Percentiles rank a stretch among this genome's conserved stretches.
These are phyloP conservation scores for Mus musculus DNA, from an alignment of 2,113 vertebrate species.

Conservation along the genomic window GRCm39 chr13:78651001-78651500, in stretches of 20 bases:
- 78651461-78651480: background rate
- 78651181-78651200: background rate
- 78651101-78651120: background rate
- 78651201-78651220: slow-evolving; percentile 46
- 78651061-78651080: background rate
- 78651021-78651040: background rate
- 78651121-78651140: background rate
- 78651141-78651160: background rate
- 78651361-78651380: background rate
- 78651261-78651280: slow-evolving; percentile 32
- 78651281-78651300: background rate
- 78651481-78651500: background rate
- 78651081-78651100: background rate
- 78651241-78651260: background rate
- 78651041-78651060: background rate
- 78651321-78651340: slow-evolving; percentile 10
- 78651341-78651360: slow-evolving; percentile 17
- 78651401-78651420: background rate
- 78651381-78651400: background rate
- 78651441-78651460: background rate
- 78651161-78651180: background rate
- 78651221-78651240: background rate
- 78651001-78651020: background rate
- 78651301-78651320: background rate
- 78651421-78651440: background rate